Conservation (phyloP, 1,140 invertebrate species). For the Scaptomyza graminum region DNA sequence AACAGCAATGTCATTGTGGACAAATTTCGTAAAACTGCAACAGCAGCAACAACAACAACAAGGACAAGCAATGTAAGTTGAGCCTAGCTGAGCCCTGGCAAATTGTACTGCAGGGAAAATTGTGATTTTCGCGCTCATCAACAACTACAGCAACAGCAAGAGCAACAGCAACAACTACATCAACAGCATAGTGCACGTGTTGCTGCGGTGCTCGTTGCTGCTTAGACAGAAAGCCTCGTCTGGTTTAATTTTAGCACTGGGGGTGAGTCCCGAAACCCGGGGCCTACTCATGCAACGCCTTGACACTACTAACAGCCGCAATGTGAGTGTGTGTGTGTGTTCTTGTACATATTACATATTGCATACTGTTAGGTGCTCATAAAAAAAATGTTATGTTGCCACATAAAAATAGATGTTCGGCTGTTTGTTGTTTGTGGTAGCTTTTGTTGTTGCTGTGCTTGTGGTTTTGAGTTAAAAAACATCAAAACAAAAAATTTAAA, state of each 20-base stretch:
- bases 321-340: slow-evolving; percentile 2
- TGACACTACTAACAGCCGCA: slow-evolving; percentile 56
- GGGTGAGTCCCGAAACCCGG: slow-evolving; percentile 18
- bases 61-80: slow-evolving; percentile 20
- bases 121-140: slow-evolving; percentile 79
- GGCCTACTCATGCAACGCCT: slow-evolving; percentile 52
- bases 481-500: slow-evolving; percentile 32
- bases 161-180: slow-evolving; percentile 11
- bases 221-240: slow-evolving; percentile 65
- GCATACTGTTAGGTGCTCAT: slow-evolving; percentile 76
- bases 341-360: slow-evolving; percentile 54
- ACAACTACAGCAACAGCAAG: slow-evolving; percentile 33
- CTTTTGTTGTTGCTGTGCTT: slow-evolving; percentile 18
- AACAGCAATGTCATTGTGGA: slow-evolving; percentile 58
- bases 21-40: slow-evolving; percentile 71
- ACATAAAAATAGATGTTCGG: slow-evolving; percentile 72
- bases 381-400: slow-evolving; percentile 72
- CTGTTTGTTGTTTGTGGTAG: slow-evolving; percentile 25
- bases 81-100: slow-evolving; percentile 47
- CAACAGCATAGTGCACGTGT: slow-evolving; percentile 65
- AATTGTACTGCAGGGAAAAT: slow-evolving; percentile 80
- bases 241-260: slow-evolving; percentile 78
- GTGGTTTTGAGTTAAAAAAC: slow-evolving; percentile 7
- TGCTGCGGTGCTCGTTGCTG: slow-evolving; percentile 48
- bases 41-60: slow-evolving; percentile 28